Base-by-base conservation (phyloP, 2,888 invertebrate species). In the Chromoteleia sp. region DNA sequence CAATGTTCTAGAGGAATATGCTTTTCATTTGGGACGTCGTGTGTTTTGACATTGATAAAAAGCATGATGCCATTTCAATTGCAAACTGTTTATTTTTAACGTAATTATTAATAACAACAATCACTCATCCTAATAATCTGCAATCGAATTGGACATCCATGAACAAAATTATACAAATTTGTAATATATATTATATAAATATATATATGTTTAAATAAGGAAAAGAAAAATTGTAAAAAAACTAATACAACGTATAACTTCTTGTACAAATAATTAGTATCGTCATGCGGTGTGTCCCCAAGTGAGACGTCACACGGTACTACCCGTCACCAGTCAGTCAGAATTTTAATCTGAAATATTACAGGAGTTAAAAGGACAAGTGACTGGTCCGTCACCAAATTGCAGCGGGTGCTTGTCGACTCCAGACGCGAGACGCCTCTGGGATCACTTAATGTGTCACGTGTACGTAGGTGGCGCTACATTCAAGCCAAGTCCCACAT, bases 1-100 rank as follows among this genome's bases (percentile, higher is more conserved):
- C 15, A 25, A 58, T 12, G 17, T 29, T 25, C 39, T 8, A 71
- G n/a, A 36, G 54, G 52, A 48, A 33, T 48, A 50, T 36, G 25
- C 48, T 61, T 45, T 52, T 67, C 39, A 15, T 43, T 33, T 41
- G 50, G 50, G 70, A 70, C 21, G 54, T 14, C 36, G 84, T 88
- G 85, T 87, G 87, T 88, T 89, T 88, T 85, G 87, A 91, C 89
- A 91, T 86, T 88, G 88, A 91, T 90, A 91, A 91, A 85, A 91
- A 91, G 91, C 91, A 88, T 88, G 87, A 90, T 84, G 84, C 87
- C 87, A 85, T 85, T 88, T 83, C 87, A 83, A 88, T 85, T 85
- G 88, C 87, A 87, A 84, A 86, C 85, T 54, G 6, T 33, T 6
- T 8, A 33, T 33, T 8, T 33, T 50, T 25, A 33, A 30, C 14